Base-by-base conservation (phyloP, 2,797 vertebrate species). In the Craterocephalus amniculus region DNA sequence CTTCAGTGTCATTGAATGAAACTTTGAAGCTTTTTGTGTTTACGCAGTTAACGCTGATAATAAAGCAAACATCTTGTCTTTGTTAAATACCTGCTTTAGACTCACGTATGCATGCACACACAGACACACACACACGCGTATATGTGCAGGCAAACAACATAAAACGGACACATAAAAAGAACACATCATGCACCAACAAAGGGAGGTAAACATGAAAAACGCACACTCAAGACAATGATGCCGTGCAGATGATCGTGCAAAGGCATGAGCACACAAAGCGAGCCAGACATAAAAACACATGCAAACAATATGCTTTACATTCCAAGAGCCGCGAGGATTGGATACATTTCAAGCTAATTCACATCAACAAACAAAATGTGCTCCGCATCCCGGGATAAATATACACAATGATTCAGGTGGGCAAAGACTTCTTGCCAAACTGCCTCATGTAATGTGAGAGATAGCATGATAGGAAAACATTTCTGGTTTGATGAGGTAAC, bases 61-160 rank as follows among this genome's bases (percentile, higher is more conserved):
- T 93, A 91, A 93, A 94, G 87, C 86, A 92, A 93, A 92, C 92
- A 94, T 95, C 91, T 93, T 94, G 91, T 76, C 83, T 94, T 93
- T 93, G 92, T 94, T 93, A 92, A 93, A 89, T 88, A 92, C 89
- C 89, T 91, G 89, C 87, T 58, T 57, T 45, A 64, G 64, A 22
- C 63, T 31, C 51, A 75, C n/a, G 4, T 51, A 58, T 20, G 62
- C 56, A 13, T 34, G 24, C 54, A 63, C 56, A 26, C 31, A 36
- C 38, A 12, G 36, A 71, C 68, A 70, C 29, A 57, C 31, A 54
- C 7, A 22, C 22, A 3, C 9, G 29, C 55, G 36, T 20, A 43
- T 26, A 65, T 54, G 60, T 54, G 60, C 57, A 20, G 8, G 52
- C 63, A 29, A 58, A 59, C 70, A 60, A 48, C 38, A 48, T 32